Conservation (phyloP, 2,113 vertebrate species). For the Raphicerus campestris region DNA sequence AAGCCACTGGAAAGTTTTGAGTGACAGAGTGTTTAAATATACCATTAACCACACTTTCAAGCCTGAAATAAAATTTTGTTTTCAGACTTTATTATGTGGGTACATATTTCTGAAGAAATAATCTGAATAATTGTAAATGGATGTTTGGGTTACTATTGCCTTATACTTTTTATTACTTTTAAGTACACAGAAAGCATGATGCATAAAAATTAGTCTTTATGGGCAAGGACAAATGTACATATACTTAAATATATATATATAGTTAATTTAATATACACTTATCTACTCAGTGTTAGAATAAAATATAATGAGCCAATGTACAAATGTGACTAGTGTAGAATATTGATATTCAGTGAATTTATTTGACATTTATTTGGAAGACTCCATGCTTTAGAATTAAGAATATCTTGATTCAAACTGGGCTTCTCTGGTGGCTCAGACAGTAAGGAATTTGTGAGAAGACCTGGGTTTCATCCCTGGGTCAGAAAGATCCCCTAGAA, state of each 20-base stretch:
- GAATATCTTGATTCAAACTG: background rate
- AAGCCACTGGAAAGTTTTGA: background rate
- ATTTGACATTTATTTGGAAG: background rate
- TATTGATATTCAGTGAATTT: background rate
- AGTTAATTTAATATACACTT: background rate
- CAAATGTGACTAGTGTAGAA: background rate
- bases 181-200: background rate
- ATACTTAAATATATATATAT: background rate
- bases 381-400: background rate
- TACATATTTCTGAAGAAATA: background rate
- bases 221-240: background rate
- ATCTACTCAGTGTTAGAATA: background rate
- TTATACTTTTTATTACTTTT: background rate
- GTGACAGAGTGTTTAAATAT: background rate
- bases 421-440: background rate
- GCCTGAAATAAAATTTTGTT: background rate
- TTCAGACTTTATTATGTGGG: background rate
- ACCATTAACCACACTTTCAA: background rate
- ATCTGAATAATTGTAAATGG: background rate
- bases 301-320: background rate
- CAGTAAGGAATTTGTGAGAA: background rate
- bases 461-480: background rate
- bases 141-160: background rate
- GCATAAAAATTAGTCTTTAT: background rate
- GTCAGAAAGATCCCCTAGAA: background rate